Evolutionary conservation across 2,797 vertebrate species (phyloP), one percentile per base, ranked within the genome.

Genomic region (Smutsia gigantea): DNA sequence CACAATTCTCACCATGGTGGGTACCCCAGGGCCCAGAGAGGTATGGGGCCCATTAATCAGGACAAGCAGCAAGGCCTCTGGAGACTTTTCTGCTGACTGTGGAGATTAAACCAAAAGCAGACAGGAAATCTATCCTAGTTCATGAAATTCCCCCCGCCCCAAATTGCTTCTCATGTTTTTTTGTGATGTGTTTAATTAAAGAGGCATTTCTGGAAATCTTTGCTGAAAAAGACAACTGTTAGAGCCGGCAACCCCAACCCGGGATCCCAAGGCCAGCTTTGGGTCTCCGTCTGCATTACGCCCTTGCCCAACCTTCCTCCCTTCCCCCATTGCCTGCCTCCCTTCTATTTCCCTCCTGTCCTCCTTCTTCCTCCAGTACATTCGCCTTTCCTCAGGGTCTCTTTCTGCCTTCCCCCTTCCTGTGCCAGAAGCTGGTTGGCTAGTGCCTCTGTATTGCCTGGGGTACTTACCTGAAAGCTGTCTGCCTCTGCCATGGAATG

Each of bases 241-340:
- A 66, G 51, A 74, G n/a, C 37, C 64, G 14, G 25, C 0, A 8
- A 8, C n/a, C 4, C 55, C n/a, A 42, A n/a, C 46, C 59, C 14
- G 29, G 4, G 1, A 46, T 17, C 46, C 82, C 0, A 1, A 2
- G 25, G 39, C 49, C 46, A 17, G 18, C 21, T 1, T 5, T 0
- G 75, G 5, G 0, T 27, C n/a, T 75, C 15, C 0, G 23, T 11
- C 46, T 37, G 1, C 49, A 1, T 1, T 1, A 1, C 1, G 0
- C 31, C 11, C 4, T 17, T 15, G 0, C 46, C 34, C 7, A 10
- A 46, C 46, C 46, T 2, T 46, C 42, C 37, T 25, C 4, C 42
- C 9, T 25, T 39, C 39, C 14, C 29, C 27, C 42, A 7, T 37
- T 23, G 3, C 37, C n/a, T 27, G 13, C 13, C 19, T 29, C 6